Evolutionary conservation across 1,140 invertebrate species (phyloP).

Genomic region (Danaus plexippus): DNA sequence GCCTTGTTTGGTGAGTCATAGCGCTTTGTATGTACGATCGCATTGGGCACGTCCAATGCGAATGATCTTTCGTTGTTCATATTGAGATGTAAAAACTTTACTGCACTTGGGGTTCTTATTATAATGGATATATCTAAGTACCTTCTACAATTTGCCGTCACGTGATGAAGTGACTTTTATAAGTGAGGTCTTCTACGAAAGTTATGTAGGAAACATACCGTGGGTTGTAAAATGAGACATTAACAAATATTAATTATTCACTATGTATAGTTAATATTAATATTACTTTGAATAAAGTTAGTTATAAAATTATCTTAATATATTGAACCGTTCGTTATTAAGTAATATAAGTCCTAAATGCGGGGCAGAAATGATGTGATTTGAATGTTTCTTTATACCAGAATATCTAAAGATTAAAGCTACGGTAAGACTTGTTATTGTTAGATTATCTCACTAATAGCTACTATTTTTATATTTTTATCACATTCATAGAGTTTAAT

Average conservation of each 20-base stretch:
- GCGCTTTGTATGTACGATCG: conserved; percentile 10
- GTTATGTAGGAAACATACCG: no score
- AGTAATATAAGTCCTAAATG: no score
- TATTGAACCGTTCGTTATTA: no score
- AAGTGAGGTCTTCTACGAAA: conserved; percentile 13
- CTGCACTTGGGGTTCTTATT: conserved; percentile 14
- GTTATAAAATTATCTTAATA: no score
- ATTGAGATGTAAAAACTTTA: no score
- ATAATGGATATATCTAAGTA: conserved; percentile 19
- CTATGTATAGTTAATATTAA: no score
- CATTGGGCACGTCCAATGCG: no score
- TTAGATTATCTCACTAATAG: no score
- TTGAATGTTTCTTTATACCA: conserved; percentile 4
- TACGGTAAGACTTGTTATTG: no score
- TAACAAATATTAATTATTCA: neutral
- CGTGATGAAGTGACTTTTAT: conserved; percentile 24
- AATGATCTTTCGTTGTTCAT: no score
- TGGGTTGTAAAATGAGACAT: conserved; percentile 7
- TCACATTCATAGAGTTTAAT: neutral
- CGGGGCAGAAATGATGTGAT: no score
- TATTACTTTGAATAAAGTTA: no score
- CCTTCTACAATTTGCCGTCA: conserved; percentile 46
- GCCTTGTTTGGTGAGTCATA: conserved; percentile 20
- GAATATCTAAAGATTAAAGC: neutral
- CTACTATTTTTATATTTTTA: neutral